Evolutionary conservation across 2,113 vertebrate genomes (phyloP), one percentile per base, ranked within the genome.

Genomic region (Tenebrosternarchus preto): DNA sequence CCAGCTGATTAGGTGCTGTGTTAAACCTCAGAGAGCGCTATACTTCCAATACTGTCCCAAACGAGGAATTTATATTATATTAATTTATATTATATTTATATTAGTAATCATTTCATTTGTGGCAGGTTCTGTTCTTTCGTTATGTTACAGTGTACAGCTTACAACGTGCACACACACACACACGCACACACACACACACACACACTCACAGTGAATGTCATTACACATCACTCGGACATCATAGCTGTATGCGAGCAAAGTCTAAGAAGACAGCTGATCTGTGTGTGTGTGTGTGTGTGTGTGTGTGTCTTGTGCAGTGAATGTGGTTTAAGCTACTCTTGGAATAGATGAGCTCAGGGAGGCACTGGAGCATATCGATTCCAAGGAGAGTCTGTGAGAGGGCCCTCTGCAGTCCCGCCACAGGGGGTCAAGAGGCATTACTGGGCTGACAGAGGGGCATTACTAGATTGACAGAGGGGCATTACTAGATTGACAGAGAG

Each of bases 211-310:
- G 16, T n/a, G n/a, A n/a, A n/a, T n/a, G n/a, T n/a, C 27, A 19
- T 33, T 20, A 31, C 31, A 66, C 29, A 66, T 63, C 63, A 67
- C 27, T 57, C 50, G 59, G 31, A 69, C 50, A 68, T 12, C 50
- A 36, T 22, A 59, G 29, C 68, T 57, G 63, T 78, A n/a, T 59
- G 60, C 24, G 11, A 80, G 24, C 67, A 5, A 4, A 59, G 56
- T 61, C n/a, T 43, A n/a, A 33, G 69, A 43, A 27, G 24, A 27
- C 27, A 11, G 3, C 53, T 53, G 16, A 27, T 27, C 17, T 50
- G 50, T 77, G 71, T 39, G 2, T 70, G 73, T 25, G 46, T 73
- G 33, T 70, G 46, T 72, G 57, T 77, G 29, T 71, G 73, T 72
- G 67, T 31, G 33, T n/a, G 69, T 5, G 11, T 73, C 46, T 63